Conservation (phyloP, 2,888 invertebrate species). For the Flexamia atlantica region DNA sequence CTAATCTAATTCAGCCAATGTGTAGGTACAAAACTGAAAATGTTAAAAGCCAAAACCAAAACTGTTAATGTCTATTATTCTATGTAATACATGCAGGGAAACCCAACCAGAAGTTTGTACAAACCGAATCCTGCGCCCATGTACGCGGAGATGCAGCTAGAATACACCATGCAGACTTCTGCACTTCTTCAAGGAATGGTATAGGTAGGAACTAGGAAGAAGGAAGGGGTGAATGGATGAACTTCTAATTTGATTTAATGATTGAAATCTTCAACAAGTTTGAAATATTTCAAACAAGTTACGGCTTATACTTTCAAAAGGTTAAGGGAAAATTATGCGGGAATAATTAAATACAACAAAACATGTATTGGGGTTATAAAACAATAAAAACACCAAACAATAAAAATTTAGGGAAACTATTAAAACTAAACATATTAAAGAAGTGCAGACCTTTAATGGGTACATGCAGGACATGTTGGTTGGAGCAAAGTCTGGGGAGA, state of each 20-base stretch:
- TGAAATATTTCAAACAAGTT: neutral
- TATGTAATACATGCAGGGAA: conserved; percentile 10
- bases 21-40: conserved; percentile 41
- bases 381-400: neutral
- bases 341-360: neutral
- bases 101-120: conserved; percentile 38
- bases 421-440: conserved; percentile 13
- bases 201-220: too few species aligned
- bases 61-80: conserved; percentile 30
- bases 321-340: neutral
- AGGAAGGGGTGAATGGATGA: neutral
- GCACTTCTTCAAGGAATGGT: conserved; percentile 41
- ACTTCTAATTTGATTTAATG: too few species aligned
- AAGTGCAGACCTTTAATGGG: conserved; percentile 22
- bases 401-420: neutral
- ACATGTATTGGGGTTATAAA: neutral
- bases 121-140: conserved; percentile 18
- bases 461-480: conserved; percentile 7
- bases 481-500: neutral
- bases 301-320: neutral
- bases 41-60: conserved; percentile 57
- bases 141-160: conserved; percentile 32
- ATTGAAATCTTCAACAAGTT: too few species aligned
- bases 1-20: conserved; percentile 48
- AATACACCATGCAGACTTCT: conserved; percentile 43